These are phyloP conservation scores for Drosophila quinaria DNA, from an alignment of 2,888 invertebrate species.

Conservation along the genomic window DNA sequence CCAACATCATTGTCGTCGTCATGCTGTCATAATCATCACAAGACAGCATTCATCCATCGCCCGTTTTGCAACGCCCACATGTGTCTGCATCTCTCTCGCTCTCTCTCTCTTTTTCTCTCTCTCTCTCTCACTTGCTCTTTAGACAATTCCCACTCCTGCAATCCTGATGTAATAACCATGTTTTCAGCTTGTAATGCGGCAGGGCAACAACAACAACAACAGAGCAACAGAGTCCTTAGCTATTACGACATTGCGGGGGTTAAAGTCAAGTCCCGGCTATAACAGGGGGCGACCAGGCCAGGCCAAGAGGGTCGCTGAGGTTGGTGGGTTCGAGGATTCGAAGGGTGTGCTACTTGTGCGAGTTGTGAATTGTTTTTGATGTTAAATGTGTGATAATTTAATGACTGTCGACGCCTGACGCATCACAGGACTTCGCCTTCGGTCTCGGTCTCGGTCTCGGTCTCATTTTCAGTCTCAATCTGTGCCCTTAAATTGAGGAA, in stretches of 20 bases:
- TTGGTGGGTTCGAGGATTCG: conserved; percentile 36
- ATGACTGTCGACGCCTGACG: conserved; percentile 83
- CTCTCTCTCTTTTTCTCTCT: conserved; percentile 25
- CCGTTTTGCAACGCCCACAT: conserved; percentile 75
- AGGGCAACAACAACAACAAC: conserved; percentile 49
- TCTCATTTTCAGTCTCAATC: conserved; percentile 5
- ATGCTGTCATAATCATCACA: conserved; percentile 83
- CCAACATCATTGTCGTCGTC: conserved; percentile 56
- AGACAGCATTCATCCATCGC: conserved; percentile 71
- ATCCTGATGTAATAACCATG: conserved; percentile 85
- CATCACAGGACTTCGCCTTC: conserved; percentile 43
- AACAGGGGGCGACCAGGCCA: conserved; percentile 18
- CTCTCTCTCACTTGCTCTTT: conserved; percentile 5
- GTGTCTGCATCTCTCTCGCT: conserved; percentile 42
- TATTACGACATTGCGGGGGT: conserved; percentile 66
- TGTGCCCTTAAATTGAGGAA: conserved; percentile 43
- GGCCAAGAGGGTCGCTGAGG: conserved; percentile 21
- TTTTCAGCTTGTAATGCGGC: conserved; percentile 85
- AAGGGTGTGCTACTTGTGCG: conserved; percentile 55
- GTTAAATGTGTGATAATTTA: conserved; percentile 85
- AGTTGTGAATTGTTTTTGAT: conserved; percentile 84
- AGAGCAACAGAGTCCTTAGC: conserved; percentile 40
- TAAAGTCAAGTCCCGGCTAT: conserved; percentile 62
- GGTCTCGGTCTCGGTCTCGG: not conserved
- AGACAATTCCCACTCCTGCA: conserved; percentile 47